Evolutionary conservation across 2,797 vertebrate species (phyloP).

Genomic region (Dicrostonyx torquatus): DNA sequence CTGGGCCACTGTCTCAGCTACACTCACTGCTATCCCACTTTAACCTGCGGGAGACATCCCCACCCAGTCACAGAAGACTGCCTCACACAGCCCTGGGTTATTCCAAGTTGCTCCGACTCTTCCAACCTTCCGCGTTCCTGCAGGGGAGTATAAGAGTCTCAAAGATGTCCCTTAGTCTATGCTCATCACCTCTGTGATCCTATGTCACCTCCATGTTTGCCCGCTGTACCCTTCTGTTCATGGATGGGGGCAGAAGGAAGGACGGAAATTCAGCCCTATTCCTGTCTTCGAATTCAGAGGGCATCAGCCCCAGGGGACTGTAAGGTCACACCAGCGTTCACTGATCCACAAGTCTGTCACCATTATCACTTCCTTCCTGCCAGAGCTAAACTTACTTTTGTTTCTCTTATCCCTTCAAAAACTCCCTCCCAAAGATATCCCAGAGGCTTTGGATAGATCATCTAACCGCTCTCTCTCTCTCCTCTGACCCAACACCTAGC

Average conservation of each 20-base stretch:
- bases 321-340: neutral
- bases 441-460: accelerated
- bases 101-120: neutral
- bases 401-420: conserved; percentile 22
- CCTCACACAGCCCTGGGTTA: neutral
- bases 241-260: neutral
- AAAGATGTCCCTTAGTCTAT: neutral
- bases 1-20: neutral
- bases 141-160: accelerated
- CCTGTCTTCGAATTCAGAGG: neutral
- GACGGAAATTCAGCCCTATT: neutral
- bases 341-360: neutral
- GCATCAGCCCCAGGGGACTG: neutral
- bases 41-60: accelerated
- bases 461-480: neutral
- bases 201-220: neutral
- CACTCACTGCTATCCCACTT: accelerated
- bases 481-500: neutral
- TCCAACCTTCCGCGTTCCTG: neutral
- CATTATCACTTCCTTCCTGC: neutral
- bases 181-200: neutral
- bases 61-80: neutral
- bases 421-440: neutral
- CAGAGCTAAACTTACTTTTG: neutral
- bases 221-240: neutral